Base-by-base conservation (phyloP, 2,113 vertebrate species). In the Halichoeres trimaculatus region DNA sequence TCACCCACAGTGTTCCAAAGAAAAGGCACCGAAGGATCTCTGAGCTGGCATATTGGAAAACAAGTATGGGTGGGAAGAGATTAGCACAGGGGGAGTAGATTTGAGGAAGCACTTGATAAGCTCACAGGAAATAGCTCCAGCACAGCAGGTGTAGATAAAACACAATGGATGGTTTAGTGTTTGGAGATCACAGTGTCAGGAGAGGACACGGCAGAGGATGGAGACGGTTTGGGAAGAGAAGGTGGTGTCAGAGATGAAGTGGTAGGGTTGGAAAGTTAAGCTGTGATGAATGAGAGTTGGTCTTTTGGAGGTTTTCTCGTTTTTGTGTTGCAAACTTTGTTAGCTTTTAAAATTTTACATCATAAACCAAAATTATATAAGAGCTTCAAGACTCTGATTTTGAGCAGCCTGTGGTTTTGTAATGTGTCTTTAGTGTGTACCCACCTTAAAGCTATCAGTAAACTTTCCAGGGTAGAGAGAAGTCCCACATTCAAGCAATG, bases 121-220 rank as follows among this genome's bases (percentile, higher is more conserved):
- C 71, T 75, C 58, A 53, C 58, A 61, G 74, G 76, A 85, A 81
- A 60, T 20, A 60, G 76, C 65, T 48, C 67, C 59, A 54, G 56
- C 63, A 59, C 20, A 79, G 68, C 78, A 24, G 76, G 19, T 23
- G 74, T 78, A 75, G 85, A 89, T 87, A 87, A 85, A 78, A 73
- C 66, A 68, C 71, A 84, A 85, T 84, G 22, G 81, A 67, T 57
- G 68, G 64, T 81, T 85, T 78, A 76, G 63, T 45, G 11, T 23
- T 16, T 43, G 47, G 35, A 58, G 80, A 57, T 80, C 26, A 50
- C 61, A 56, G 23, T 55, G 72, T 66, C 75, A 61, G 1, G 1
- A 41, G 59, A 78, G 60, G 78, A 74, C 26, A 52, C 51, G 10
- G 81, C 17, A 24, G 52, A 78, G 19, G 64, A 63, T 45, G 48